Conservation (phyloP, 1,140 invertebrate genomes). For the Drosophila parabipectinata region DNA sequence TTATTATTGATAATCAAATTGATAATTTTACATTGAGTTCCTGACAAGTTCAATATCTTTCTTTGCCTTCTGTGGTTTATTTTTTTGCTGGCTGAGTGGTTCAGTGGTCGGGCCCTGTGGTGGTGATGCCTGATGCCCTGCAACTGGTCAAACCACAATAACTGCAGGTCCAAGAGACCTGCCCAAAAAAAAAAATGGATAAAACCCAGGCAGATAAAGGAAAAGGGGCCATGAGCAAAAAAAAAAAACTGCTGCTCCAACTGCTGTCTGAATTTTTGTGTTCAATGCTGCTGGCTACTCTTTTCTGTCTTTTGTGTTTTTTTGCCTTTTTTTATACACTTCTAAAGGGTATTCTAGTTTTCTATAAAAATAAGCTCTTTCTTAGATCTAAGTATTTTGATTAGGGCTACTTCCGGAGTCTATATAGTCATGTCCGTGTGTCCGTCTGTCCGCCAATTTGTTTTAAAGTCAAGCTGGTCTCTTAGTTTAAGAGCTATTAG, state of each 20-base stretch:
- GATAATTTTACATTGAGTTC: slow-evolving; percentile 8
- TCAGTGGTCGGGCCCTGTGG: not conserved
- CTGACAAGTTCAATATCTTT: slow-evolving; percentile 24
- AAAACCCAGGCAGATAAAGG: slow-evolving; percentile 27
- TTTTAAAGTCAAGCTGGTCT: too few species aligned
- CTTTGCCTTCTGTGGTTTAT: slow-evolving; percentile 27
- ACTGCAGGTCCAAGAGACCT: slow-evolving; percentile 49
- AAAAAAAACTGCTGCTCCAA: slow-evolving; percentile 52
- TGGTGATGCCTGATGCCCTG: slow-evolving; percentile 13
- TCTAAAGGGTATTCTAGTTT: not conserved
- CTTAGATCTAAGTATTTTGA: too few species aligned
- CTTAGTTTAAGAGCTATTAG: too few species aligned
- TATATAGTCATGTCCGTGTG: too few species aligned
- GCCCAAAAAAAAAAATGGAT: slow-evolving; percentile 23
- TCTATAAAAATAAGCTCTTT: not conserved
- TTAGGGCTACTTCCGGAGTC: too few species aligned
- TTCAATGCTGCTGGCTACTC: slow-evolving; percentile 37
- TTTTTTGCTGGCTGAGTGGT: not conserved
- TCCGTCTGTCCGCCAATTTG: too few species aligned
- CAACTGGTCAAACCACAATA: slow-evolving; percentile 59
- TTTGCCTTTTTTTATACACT: slow-evolving; percentile 16
- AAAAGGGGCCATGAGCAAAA: slow-evolving; percentile 44
- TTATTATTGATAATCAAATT: slow-evolving; percentile 4
- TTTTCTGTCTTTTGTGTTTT: slow-evolving; percentile 15
- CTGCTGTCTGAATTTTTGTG: slow-evolving; percentile 43